phyloP scores from a whole-genome alignment of 2,888 invertebrate genomes.

The Mythimna pallens region DNA sequence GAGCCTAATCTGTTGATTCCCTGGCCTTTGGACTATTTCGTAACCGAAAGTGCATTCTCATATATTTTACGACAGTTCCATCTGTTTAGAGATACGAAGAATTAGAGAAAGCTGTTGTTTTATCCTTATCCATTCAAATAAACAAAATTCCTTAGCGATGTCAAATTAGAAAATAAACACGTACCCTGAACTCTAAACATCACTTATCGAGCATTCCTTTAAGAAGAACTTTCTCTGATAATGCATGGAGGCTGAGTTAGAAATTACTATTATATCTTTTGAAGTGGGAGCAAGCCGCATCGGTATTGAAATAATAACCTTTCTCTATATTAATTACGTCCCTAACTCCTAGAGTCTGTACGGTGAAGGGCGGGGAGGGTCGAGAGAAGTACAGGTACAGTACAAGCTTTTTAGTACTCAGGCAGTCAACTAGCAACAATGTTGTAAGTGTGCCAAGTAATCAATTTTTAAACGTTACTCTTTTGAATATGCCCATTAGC shows the following conservation, averaged over 20 bases:
- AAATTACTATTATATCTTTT: constrained; percentile 77
- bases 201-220: constrained; percentile 76
- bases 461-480: too few species aligned
- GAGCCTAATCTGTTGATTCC: constrained; percentile 16
- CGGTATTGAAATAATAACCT: constrained; percentile 85
- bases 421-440: not conserved
- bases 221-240: constrained; percentile 86
- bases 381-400: constrained; percentile 68
- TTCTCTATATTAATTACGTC: constrained; percentile 87
- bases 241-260: constrained; percentile 73
- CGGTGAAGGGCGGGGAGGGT: constrained; percentile 78
- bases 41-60: constrained; percentile 7
- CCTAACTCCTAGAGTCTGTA: constrained; percentile 74
- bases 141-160: constrained; percentile 48
- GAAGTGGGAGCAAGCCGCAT: constrained; percentile 70
- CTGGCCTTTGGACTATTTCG: constrained; percentile 6
- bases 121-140: constrained; percentile 29
- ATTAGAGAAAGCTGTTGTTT: constrained; percentile 30
- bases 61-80: constrained; percentile 15
- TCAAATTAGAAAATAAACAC: constrained; percentile 64
- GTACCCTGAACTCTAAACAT: constrained; percentile 60
- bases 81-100: constrained; percentile 6
- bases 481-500: too few species aligned
- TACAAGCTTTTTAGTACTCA: not conserved
- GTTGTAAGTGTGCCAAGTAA: not conserved